These are phyloP conservation scores for Thunnus maccoyii DNA, from an alignment of 2,113 vertebrate species.

Conservation along the genomic window DNA sequence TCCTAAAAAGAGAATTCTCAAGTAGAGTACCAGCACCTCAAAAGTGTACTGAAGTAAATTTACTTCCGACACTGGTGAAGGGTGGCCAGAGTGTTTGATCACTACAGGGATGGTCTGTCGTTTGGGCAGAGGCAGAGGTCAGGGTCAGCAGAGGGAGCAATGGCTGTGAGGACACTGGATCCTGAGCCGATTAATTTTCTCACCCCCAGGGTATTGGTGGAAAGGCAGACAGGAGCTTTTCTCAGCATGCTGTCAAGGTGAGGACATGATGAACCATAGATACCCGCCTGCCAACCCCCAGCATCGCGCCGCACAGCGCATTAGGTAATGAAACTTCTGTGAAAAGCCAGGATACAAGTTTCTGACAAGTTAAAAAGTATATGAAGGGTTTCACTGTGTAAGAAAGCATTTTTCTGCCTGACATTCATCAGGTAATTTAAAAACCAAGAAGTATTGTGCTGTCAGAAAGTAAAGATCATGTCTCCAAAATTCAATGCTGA, in stretches of 20 bases:
- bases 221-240: constrained; percentile 73
- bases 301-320: constrained; percentile 40
- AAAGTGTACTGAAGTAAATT: neutral
- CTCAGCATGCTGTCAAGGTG: constrained; percentile 63
- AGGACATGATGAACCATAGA: constrained; percentile 63
- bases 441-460: neutral
- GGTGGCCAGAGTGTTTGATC: constrained; percentile 26
- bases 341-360: constrained; percentile 24
- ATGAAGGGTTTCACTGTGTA: neutral
- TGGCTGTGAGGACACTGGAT: constrained; percentile 66
- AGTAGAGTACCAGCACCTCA: too few species aligned
- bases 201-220: constrained; percentile 66
- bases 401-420: neutral
- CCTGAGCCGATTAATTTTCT: constrained; percentile 74
- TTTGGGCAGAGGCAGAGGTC: constrained; percentile 53
- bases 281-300: constrained; percentile 53
- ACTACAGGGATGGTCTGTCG: neutral
- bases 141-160: constrained; percentile 45
- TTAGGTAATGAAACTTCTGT: constrained; percentile 72
- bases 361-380: neutral
- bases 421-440: constrained; percentile 5
- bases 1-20: neutral
- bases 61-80: neutral
- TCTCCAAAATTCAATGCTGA: neutral
- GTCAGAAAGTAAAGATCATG: neutral